Percentiles rank a stretch among this genome's conserved stretches.
Evolutionary conservation across 1,140 invertebrate genomes (phyloP).

Genomic region (Bombus breviceps): DNA sequence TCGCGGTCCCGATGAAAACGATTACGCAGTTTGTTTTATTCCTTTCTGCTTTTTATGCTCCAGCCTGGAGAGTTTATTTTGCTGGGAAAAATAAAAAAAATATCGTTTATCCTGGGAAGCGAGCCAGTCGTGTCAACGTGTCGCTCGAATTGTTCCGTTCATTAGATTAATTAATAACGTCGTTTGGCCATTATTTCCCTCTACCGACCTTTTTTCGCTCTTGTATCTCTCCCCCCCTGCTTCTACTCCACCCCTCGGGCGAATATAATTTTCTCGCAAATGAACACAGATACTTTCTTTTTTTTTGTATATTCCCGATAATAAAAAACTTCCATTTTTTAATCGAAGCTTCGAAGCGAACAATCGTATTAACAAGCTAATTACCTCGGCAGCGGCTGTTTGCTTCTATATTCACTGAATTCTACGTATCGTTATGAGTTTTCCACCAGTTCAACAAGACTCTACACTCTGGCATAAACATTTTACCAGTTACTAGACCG

Average conservation of each 20-base stretch:
- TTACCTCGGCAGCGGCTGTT: neutral
- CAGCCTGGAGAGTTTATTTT: too few species aligned
- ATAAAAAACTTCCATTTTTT: neutral
- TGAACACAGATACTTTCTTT: neutral
- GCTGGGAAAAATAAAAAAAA: neutral
- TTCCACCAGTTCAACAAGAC: neutral
- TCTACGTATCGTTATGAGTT: neutral
- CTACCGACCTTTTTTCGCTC: neutral
- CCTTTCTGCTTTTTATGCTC: neutral
- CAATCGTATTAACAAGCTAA: neutral
- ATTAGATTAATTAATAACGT: conserved; percentile 63
- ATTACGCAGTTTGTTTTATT: conserved; percentile 30
- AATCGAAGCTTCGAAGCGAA: neutral
- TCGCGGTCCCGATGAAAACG: conserved; percentile 34
- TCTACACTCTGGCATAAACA: too few species aligned
- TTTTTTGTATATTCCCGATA: neutral
- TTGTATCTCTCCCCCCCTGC: neutral
- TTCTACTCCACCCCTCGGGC: too few species aligned
- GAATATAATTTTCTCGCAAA: neutral
- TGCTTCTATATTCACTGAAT: neutral
- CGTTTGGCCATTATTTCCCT: neutral
- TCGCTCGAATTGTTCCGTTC: conserved; percentile 51
- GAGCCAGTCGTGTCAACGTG: neutral
- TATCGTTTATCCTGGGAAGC: conserved; percentile 4
- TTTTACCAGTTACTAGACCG: too few species aligned